Percentiles rank a stretch among this genome's conserved stretches.
These are phyloP conservation scores for Euphonia xanthogaster DNA, from an alignment of 2,797 vertebrate genomes.

Conservation along the genomic window DNA sequence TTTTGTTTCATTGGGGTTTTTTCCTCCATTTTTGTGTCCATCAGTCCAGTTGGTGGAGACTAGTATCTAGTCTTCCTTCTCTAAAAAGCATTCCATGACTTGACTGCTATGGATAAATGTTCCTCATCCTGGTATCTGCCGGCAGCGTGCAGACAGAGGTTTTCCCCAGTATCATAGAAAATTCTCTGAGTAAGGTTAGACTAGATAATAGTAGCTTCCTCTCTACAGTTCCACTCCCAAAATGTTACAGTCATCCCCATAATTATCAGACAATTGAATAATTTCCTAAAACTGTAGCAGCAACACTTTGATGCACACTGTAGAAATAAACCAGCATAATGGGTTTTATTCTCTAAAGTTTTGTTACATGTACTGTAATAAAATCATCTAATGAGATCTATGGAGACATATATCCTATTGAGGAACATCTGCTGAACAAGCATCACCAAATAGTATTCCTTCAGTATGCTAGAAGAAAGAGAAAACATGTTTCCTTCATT, in stretches of 20 bases:
- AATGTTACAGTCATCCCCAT: background rate
- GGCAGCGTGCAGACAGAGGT: rapidly evolving
- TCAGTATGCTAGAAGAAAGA: background rate
- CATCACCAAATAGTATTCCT: background rate
- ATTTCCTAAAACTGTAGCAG: background rate
- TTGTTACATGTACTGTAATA: background rate
- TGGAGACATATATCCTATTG: background rate
- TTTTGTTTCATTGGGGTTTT: background rate
- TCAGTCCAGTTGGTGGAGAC: background rate
- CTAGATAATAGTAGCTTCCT: background rate
- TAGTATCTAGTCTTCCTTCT: background rate
- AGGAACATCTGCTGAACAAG: background rate
- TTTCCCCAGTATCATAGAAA: background rate
- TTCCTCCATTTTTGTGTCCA: background rate
- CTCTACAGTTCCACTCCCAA: background rate
- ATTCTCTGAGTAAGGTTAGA: background rate
- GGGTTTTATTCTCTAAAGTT: background rate
- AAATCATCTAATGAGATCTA: background rate
- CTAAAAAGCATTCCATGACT: background rate
- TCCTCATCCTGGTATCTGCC: background rate
- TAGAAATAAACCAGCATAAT: background rate
- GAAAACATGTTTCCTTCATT: background rate
- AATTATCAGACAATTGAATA: background rate
- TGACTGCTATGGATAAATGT: background rate
- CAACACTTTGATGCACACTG: background rate